Base-by-base conservation (phyloP, 2,888 invertebrate genomes). In the Xylota sylvarum region DNA sequence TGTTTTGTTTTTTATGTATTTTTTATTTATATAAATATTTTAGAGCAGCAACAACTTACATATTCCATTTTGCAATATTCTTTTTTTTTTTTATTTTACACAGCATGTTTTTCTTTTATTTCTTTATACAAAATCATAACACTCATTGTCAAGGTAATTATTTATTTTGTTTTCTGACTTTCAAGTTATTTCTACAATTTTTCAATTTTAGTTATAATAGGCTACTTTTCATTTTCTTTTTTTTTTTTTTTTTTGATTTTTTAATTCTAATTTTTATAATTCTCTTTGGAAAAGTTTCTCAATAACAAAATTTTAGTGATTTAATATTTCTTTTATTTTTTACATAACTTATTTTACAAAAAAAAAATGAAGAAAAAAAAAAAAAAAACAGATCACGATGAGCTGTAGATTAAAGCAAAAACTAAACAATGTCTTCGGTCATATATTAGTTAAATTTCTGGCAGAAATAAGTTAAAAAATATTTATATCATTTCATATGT, bases 211-310 rank as follows among this genome's bases (percentile, higher is more conserved):
- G 64, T 50, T 73, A 50, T 50, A 30, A 50, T 50, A 30, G 52
- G 52, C 9, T 72, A 50, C 58, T 43, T 50, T 76, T 65, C 46
- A 62, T 65, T 52, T 30, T 43, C 37, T 35, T 69, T 48, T 37
- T 69, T 73, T 50, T 58, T 46, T 62, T 27, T 74, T 58, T 50
- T 64, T 37, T n/a, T 62, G n/a, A 46, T 3, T 23, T 23, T 3
- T 50, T 69, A 64, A 43, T 56, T 85, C 30, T 81, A 52, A 19
- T 60, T 58, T 72, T 64, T 37, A 52, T 60, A 70, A 65, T 76
- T 74, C 19, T 85, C 84, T 85, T 85, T 85, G 84, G 84, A 80
- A 80, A 85, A 76, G 56, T 74, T 76, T 70, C 70, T 73, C 73
- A 72, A 76, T 80, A 85, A 80, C 80, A 85, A 85, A 80, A 64